phyloP scores from a whole-genome alignment of 2,888 invertebrate species.

The Meteorus colon region DNA sequence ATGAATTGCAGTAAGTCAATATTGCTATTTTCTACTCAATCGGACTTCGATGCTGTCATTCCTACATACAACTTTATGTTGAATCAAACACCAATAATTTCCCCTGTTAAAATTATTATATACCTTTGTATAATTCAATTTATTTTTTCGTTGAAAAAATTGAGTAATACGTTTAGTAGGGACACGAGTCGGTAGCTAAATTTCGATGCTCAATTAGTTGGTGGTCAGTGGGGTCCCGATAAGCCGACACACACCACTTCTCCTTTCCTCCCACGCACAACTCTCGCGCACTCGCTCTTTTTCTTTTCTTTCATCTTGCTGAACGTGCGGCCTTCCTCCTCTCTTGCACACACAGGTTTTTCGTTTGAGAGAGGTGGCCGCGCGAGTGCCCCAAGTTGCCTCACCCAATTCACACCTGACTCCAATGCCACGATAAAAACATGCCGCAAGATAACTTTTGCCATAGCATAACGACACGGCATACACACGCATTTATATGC shows the following conservation, averaged over 20 bases:
- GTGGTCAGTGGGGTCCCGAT: conserved; percentile 26
- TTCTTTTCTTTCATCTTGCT: conserved; percentile 1
- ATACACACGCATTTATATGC: conserved; percentile 43
- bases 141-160: not conserved
- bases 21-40: too few relatives aligned
- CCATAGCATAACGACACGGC: conserved; percentile 6
- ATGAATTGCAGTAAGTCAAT: not conserved
- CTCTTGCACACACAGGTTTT: not conserved
- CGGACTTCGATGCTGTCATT: too few relatives aligned
- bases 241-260: conserved; percentile 40
- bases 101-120: not conserved
- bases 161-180: conserved; percentile 5
- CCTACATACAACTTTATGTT: too few relatives aligned
- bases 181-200: conserved; percentile 29
- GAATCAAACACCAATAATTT: too few relatives aligned
- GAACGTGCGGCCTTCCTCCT: not conserved
- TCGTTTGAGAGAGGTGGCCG: not conserved
- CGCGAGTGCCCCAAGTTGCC: conserved; percentile 38
- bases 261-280: conserved; percentile 45
- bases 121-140: not conserved
- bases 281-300: not conserved
- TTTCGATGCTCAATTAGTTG: conserved; percentile 32
- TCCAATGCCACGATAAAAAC: conserved; percentile 57
- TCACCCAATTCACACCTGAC: conserved; percentile 64
- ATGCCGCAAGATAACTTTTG: conserved; percentile 35